Conservation (phyloP, 2,888 invertebrate genomes). For the Podotricha telesiphe region DNA sequence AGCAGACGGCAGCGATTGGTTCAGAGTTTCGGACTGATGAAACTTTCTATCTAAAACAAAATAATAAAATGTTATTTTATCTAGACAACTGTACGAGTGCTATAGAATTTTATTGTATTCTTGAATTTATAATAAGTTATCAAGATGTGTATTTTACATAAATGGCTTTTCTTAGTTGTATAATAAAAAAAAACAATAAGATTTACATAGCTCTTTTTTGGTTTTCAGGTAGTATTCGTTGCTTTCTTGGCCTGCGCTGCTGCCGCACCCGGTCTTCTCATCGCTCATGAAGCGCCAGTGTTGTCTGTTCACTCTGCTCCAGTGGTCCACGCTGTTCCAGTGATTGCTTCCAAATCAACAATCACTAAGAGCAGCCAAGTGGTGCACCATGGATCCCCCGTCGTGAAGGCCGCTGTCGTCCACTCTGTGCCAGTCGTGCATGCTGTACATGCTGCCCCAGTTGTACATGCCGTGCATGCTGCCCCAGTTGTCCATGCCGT, state of each 20-base stretch:
- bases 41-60: constrained; percentile 16
- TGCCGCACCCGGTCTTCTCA: constrained; percentile 72
- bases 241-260: constrained; percentile 79
- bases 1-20: constrained; percentile 16
- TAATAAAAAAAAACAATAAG: too few relatives aligned
- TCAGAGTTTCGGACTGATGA: constrained; percentile 1
- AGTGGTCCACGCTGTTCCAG: constrained; percentile 62
- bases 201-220: too few relatives aligned
- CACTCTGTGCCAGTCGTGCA: constrained; percentile 67
- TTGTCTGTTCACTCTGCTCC: constrained; percentile 68
- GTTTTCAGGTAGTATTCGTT: constrained; percentile 72
- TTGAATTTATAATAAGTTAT: constrained; percentile 2
- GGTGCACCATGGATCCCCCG: constrained; percentile 71
- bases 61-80: constrained; percentile 20
- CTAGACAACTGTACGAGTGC: constrained; percentile 15
- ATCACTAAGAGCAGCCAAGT: constrained; percentile 78
- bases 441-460: constrained; percentile 57
- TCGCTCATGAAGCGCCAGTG: constrained; percentile 65
- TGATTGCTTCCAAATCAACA: constrained; percentile 67
- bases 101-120: constrained; percentile 17
- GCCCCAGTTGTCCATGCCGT: constrained; percentile 56
- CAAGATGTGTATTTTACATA: constrained; percentile 8
- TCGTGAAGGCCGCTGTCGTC: constrained; percentile 53
- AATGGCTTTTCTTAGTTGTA: background rate
- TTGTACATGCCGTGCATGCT: constrained; percentile 56